phyloP scores from a whole-genome alignment of 2,888 invertebrate species.

The Limnephilus marmoratus region DNA sequence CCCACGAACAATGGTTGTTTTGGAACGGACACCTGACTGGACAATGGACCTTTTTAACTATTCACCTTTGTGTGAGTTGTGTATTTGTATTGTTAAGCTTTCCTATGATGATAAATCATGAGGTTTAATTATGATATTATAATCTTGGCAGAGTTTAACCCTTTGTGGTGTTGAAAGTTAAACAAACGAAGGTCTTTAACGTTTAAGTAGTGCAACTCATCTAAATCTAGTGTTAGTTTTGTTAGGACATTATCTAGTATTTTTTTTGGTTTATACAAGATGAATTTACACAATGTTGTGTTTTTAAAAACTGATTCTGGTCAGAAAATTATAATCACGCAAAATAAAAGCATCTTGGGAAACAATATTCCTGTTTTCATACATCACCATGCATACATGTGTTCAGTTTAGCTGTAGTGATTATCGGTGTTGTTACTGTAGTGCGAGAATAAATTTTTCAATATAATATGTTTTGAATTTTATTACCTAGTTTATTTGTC shows the following conservation, averaged over 20 bases:
- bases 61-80: conserved; percentile 57
- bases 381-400: too few relatives aligned
- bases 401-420: too few relatives aligned
- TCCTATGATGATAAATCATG: conserved; percentile 58
- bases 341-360: too few relatives aligned
- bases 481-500: too few relatives aligned
- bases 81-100: conserved; percentile 61
- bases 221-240: not conserved
- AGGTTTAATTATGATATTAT: conserved; percentile 54
- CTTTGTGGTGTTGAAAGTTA: conserved; percentile 58
- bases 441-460: too few relatives aligned
- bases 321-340: too few relatives aligned
- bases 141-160: conserved; percentile 50
- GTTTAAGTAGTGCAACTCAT: not conserved
- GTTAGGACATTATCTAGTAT: not conserved
- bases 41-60: conserved; percentile 64
- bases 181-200: not conserved
- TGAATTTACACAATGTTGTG: not conserved
- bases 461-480: too few relatives aligned
- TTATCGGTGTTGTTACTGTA: too few relatives aligned
- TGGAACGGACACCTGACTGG: conserved; percentile 57
- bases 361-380: too few relatives aligned
- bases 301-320: too few relatives aligned
- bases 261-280: not conserved
- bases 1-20: conserved; percentile 58